phyloP scores from a whole-genome alignment of 2,113 vertebrate species.

The Plectropomus leopardus region DNA sequence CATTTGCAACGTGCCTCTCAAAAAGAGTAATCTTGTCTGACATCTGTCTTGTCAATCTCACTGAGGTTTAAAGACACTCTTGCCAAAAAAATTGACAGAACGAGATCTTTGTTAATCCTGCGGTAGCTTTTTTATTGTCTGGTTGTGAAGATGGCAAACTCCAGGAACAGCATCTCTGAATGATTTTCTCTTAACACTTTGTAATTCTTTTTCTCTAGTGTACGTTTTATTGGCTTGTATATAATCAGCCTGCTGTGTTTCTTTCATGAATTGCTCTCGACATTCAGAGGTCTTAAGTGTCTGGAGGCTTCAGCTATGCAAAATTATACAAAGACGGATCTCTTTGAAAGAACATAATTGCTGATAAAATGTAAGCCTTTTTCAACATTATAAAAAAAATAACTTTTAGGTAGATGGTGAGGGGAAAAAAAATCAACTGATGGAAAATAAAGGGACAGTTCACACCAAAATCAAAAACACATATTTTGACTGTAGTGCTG shows the following conservation, averaged over 20 bases:
- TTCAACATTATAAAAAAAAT: too few species aligned
- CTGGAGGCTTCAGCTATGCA: background rate
- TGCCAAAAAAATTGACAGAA: constrained; percentile 19
- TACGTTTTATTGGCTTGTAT: constrained; percentile 3
- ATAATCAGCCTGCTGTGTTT: background rate
- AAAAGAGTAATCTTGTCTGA: background rate
- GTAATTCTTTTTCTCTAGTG: background rate
- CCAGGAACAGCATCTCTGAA: constrained; percentile 3
- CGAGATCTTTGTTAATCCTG: background rate
- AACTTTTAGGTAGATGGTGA: too few species aligned
- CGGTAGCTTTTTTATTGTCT: background rate
- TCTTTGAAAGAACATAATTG: background rate
- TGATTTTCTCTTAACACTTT: background rate
- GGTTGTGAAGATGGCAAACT: background rate
- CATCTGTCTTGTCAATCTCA: constrained; percentile 18
- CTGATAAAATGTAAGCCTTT: background rate
- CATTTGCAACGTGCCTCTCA: background rate
- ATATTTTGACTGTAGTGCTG: too few species aligned
- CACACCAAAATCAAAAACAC: too few species aligned
- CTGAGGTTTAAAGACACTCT: constrained; percentile 1
- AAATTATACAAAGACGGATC: background rate
- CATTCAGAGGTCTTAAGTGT: background rate
- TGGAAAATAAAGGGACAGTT: background rate
- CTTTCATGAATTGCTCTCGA: background rate
- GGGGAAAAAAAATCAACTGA: background rate